Evolutionary conservation across 2,888 invertebrate genomes (phyloP), one percentile per base, ranked within the genome.

Genomic region (Gymnoscelis rufifasciata): DNA sequence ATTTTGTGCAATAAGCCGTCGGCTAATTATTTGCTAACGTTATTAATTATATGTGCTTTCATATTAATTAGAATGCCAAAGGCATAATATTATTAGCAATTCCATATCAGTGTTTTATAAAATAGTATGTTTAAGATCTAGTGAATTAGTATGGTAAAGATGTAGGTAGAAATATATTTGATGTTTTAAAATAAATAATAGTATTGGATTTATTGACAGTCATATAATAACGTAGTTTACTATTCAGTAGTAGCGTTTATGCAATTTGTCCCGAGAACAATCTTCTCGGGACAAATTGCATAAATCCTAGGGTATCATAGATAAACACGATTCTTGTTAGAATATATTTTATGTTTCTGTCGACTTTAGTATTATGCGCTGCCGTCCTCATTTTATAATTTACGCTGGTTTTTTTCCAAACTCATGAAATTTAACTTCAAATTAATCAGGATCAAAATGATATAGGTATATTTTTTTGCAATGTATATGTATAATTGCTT

Each of bases 21-120:
- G n/a, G n/a, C n/a, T n/a, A n/a, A n/a, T n/a, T n/a, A n/a, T n/a
- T n/a, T n/a, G n/a, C n/a, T n/a, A n/a, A n/a, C n/a, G n/a, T n/a
- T n/a, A n/a, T n/a, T n/a, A n/a, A n/a, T n/a, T n/a, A n/a, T n/a
- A n/a, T n/a, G 7, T 5, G 12, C 30, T 13, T 30, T 12, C n/a
- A 8, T 15, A 33, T 33, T n/a, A 35, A 19, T 52, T 43, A 46
- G 48, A 56, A 57, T 65, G 77, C 76, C 77, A 69, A 76, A 77
- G 75, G 77, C 76, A 68, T 49, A 36, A 5, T 31, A 51, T 45
- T 42, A 59, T 47, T 64, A 72, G 68, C 59, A 48, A 41, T 67
- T 47, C 71, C 79, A 78, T 79, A 79, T 79, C 78, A 78, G 53
- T 51, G 52, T 61, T 55, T 49, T 24, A 26, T 28, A 38, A 14